A percentile compares a stretch with the other conserved stretches of the same genome.
These are phyloP conservation scores for Dasypus novemcinctus DNA, from an alignment of 2,113 vertebrate genomes.

Conservation along the genomic window DNA sequence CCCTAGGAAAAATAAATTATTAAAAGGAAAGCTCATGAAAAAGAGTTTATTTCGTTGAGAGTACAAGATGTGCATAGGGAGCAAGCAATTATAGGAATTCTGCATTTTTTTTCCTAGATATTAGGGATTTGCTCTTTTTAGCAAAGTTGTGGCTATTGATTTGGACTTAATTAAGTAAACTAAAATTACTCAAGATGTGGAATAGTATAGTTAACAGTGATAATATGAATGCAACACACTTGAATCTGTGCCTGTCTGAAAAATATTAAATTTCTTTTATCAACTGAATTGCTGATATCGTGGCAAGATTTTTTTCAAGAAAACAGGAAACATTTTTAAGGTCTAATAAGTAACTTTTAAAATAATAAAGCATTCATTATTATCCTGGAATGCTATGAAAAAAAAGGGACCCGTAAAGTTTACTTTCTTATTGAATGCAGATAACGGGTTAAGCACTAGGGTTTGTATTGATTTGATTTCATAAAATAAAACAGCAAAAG, in stretches of 20 bases:
- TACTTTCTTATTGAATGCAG: constrained; percentile 71
- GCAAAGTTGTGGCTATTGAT: neutral
- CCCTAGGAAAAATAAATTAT: neutral
- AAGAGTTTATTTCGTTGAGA: neutral
- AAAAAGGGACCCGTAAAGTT: constrained; percentile 51
- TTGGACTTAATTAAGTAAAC: neutral
- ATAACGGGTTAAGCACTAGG: constrained; percentile 75
- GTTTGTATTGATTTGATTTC: constrained; percentile 80
- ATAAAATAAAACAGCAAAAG: constrained; percentile 82
- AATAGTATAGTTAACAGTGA: neutral
- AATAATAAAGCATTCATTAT: constrained; percentile 67
- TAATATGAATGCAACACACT: neutral
- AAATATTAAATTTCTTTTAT: neutral
- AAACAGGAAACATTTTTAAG: neutral
- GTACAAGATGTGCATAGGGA: neutral
- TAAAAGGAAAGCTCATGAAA: neutral
- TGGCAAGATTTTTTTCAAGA: neutral
- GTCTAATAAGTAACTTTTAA: constrained; percentile 46
- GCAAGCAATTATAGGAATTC: neutral
- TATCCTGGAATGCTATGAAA: constrained; percentile 65
- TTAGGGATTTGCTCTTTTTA: neutral
- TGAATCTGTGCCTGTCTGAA: neutral
- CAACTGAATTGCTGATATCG: neutral
- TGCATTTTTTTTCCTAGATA: neutral
- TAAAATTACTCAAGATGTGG: neutral